phyloP scores from a whole-genome alignment of 2,888 invertebrate species.

The Spatulosminthurus flaviceps region DNA sequence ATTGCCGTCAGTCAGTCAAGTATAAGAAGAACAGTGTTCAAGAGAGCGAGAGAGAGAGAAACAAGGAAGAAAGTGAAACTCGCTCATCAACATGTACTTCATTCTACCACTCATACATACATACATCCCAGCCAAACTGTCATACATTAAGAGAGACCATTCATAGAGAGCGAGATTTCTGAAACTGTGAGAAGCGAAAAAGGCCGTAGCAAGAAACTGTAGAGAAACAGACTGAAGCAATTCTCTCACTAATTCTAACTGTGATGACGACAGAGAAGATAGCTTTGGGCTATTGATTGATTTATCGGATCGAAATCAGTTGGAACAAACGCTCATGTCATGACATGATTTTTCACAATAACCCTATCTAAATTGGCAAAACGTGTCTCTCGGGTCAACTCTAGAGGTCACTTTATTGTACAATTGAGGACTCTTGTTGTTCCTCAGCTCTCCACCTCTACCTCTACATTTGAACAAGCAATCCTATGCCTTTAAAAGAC shows the following conservation, averaged over 20 bases:
- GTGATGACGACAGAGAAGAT: conserved; percentile 33
- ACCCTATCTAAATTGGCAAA: conserved; percentile 52
- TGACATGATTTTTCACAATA: conserved; percentile 48
- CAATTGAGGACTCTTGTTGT: conserved; percentile 38
- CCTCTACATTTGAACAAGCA: not conserved
- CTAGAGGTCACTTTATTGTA: conserved; percentile 52
- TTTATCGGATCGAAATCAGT: conserved; percentile 52
- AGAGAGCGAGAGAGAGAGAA: conserved; percentile 42
- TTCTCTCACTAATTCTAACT: conserved; percentile 3
- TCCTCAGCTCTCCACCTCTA: conserved; percentile 15
- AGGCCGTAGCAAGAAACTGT: not conserved
- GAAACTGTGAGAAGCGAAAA: conserved; percentile 15
- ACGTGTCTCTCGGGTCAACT: conserved; percentile 53
- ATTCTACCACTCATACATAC: not conserved
- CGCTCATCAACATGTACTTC: conserved; percentile 45
- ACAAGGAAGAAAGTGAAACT: conserved; percentile 51
- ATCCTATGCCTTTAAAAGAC: not conserved
- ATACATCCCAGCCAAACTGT: not conserved
- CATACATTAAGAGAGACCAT: conserved; percentile 1
- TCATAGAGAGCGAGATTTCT: conserved; percentile 18
- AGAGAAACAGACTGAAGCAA: not conserved
- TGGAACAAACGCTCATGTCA: conserved; percentile 47
- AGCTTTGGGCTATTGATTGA: conserved; percentile 48
- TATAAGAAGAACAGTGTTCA: not conserved
- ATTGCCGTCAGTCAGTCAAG: conserved; percentile 8